phyloP scores from a whole-genome alignment of 2,113 vertebrate species.

The Gracilinanus agilis region DNA sequence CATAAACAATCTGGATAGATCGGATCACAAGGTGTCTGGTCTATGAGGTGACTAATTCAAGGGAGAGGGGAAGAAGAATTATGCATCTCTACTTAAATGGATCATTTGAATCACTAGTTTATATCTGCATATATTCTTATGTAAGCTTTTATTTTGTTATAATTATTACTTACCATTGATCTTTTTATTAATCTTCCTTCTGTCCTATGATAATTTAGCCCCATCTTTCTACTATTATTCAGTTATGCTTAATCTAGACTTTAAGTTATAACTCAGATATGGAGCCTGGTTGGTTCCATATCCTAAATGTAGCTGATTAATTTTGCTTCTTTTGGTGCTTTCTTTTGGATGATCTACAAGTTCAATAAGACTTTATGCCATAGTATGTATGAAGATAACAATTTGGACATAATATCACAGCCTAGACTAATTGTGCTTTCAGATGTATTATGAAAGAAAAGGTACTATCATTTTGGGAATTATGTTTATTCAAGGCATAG shows the following conservation, averaged over 20 bases:
- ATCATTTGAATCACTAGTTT: not conserved
- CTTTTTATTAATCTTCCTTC: not conserved
- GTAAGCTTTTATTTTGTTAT: not conserved
- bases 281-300: not conserved
- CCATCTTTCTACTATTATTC: not conserved
- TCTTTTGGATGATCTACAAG: not conserved
- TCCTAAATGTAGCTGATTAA: not conserved
- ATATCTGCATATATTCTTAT: not conserved
- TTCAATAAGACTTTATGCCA: not conserved
- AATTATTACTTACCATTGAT: not conserved
- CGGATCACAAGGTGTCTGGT: not conserved
- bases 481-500: slow-evolving; percentile 4
- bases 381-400: not conserved
- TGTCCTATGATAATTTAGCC: not conserved
- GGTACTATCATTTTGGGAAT: slow-evolving; percentile 3
- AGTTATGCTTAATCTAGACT: not conserved
- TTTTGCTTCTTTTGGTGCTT: slow-evolving; percentile 13
- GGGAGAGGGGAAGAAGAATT: not conserved
- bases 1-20: rapidly evolving
- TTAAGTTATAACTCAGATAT: not conserved
- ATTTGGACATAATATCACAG: slow-evolving; percentile 5
- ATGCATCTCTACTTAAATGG: not conserved
- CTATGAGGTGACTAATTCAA: not conserved
- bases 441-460: not conserved
- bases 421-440: slow-evolving; percentile 3